Base-by-base conservation (phyloP, 2,888 invertebrate species). In the Brenthis daphne region DNA sequence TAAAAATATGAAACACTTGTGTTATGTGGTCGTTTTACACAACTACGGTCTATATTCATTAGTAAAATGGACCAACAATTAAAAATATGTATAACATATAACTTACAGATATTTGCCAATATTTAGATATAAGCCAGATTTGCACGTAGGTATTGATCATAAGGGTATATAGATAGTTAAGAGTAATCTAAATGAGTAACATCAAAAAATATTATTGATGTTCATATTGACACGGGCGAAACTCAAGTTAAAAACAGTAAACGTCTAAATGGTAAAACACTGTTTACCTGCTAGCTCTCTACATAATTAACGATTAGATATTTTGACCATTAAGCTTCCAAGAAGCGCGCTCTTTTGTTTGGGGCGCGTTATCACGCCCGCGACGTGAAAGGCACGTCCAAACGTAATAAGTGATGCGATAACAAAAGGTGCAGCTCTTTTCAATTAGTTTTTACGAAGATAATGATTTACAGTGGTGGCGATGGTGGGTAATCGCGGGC, bases 361-460 rank as follows among this genome's bases (percentile, higher is more conserved):
- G 64, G 16, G 55, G 14, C 16, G 57, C 55, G 71, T 73, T 74
- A 74, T 73, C 74, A 68, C 70, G 64, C 68, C 66, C 69, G 75
- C 73, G 71, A 58, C 68, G 68, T 51, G 72, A 65, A 53, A 70
- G 69, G 73, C 74, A 72, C 75, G 75, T 74, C 73, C 75, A 67
- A 71, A 72, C 65, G 76, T 72, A 76, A 74, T 75, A 75, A 76
- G 79, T 80, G 37, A 43, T 81, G 78, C 79, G 80, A 79, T 81
- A 84, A 87, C 86, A 87, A 87, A 83, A 82, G 81, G 80, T 75
- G 77, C 76, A 74, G 85, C 82, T 86, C 87, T 84, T 87, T 88
- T 85, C 86, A 88, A 88, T 88, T 87, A 87, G 88, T 89, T 89
- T 89, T 89, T 87, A 88, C 87, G 80, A 74, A 83, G 86, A 87